Conservation (phyloP, 2,113 vertebrate species). For the Phocoena sinus region DNA sequence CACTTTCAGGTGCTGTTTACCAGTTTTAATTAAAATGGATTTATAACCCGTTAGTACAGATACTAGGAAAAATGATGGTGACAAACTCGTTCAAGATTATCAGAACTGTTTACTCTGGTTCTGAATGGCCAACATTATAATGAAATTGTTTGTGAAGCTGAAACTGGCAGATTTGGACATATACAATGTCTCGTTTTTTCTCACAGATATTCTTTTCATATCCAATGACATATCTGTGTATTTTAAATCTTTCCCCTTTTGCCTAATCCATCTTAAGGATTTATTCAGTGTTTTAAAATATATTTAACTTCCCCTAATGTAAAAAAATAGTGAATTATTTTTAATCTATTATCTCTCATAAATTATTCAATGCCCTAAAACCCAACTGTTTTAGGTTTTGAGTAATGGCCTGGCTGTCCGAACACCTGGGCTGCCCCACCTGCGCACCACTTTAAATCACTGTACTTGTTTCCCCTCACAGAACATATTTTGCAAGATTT, state of each 20-base stretch:
- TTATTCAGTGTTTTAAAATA: not conserved
- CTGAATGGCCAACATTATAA: not conserved
- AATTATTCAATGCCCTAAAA: not conserved
- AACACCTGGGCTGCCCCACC: not conserved
- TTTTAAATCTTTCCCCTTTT: not conserved
- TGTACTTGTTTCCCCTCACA: not conserved
- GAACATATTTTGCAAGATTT: not conserved
- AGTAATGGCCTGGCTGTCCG: not conserved
- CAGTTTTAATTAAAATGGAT: slow-evolving; percentile 42
- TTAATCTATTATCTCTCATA: not conserved
- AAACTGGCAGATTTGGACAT: not conserved
- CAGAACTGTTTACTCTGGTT: not conserved
- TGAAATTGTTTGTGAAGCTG: not conserved
- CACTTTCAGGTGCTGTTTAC: not conserved
- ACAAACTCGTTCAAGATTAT: not conserved
- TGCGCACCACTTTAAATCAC: not conserved
- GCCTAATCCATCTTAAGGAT: not conserved
- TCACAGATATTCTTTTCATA: not conserved
- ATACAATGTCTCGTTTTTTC: not conserved
- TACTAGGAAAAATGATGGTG: not conserved
- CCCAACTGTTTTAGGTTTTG: not conserved
- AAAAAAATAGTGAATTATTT: not conserved
- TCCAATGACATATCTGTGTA: not conserved
- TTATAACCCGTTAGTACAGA: not conserved
- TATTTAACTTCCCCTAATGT: not conserved